A percentile compares a stretch with the other conserved stretches of the same genome.
These are phyloP conservation scores for Aphodius sticticus DNA, from an alignment of 2,888 invertebrate genomes.

Conservation along the genomic window DNA sequence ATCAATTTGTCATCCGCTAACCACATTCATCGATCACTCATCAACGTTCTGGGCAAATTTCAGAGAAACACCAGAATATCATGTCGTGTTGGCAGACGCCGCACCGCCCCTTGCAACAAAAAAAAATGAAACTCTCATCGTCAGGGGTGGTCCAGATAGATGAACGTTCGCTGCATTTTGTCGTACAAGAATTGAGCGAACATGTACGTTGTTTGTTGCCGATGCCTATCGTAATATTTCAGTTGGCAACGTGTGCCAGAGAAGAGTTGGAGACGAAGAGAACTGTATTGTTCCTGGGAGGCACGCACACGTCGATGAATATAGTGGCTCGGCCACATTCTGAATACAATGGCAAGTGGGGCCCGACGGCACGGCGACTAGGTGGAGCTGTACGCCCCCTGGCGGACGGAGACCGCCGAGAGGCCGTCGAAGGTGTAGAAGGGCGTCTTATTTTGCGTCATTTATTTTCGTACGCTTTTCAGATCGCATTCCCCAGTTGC, in stretches of 20 bases:
- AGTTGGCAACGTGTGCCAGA: conserved; percentile 9
- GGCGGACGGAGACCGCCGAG: conserved; percentile 53
- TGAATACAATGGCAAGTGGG: conserved; percentile 34
- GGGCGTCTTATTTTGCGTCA: conserved; percentile 47
- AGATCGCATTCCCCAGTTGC: neutral
- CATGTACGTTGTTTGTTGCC: neutral
- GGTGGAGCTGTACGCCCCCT: conserved; percentile 53
- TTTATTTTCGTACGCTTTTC: conserved; percentile 28
- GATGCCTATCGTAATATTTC: neutral
- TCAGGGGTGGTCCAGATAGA: neutral
- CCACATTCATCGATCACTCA: neutral
- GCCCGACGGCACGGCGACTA: conserved; percentile 32
- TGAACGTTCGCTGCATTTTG: too few species aligned
- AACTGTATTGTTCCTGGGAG: conserved; percentile 14
- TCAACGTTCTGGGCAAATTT: neutral
- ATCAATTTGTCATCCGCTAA: neutral
- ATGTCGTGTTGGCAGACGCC: neutral
- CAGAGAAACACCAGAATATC: neutral
- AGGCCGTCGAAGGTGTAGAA: conserved; percentile 54
- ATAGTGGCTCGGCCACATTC: conserved; percentile 16
- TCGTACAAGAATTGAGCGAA: neutral
- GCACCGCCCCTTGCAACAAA: neutral
- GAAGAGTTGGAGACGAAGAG: neutral
- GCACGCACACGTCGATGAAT: conserved; percentile 10
- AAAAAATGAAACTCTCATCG: conserved; percentile 4